These are phyloP conservation scores for Distichodus sexfasciatus DNA, from an alignment of 2,797 vertebrate species.

Conservation along the genomic window DNA sequence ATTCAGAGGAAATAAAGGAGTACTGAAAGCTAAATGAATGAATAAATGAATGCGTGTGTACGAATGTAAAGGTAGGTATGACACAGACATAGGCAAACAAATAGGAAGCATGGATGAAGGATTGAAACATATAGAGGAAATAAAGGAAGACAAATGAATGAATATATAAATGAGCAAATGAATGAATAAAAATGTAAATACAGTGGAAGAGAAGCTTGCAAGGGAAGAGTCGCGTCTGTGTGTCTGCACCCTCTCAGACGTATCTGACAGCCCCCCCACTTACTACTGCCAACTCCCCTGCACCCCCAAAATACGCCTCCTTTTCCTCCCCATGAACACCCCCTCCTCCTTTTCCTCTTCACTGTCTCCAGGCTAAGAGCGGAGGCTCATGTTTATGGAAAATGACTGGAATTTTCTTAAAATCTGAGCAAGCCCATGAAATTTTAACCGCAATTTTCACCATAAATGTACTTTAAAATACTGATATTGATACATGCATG, in stretches of 20 bases:
- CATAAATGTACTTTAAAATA: too few relatives aligned
- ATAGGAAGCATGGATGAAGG: neutral
- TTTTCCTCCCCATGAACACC: too few relatives aligned
- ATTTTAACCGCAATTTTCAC: too few relatives aligned
- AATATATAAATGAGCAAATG: neutral
- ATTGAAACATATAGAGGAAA: neutral
- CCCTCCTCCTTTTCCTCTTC: slow-evolving; percentile 6
- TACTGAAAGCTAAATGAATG: neutral
- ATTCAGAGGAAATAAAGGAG: neutral
- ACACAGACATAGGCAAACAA: too few relatives aligned
- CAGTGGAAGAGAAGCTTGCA: slow-evolving; percentile 9
- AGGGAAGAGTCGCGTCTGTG: slow-evolving; percentile 44
- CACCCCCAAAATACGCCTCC: slow-evolving; percentile 19
- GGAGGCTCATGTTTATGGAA: neutral
- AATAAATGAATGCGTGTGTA: neutral
- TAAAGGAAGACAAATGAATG: neutral
- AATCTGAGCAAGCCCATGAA: too few relatives aligned
- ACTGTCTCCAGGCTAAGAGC: neutral
- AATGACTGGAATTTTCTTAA: neutral
- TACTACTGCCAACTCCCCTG: slow-evolving; percentile 33
- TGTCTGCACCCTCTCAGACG: slow-evolving; percentile 50
- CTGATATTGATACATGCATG: too few relatives aligned
- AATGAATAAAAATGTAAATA: slow-evolving; percentile 10
- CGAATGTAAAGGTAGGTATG: slow-evolving; percentile 1
- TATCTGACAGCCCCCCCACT: slow-evolving; percentile 35